phyloP scores from a whole-genome alignment of 2,888 invertebrate genomes.

The Eristalis intricaria region DNA sequence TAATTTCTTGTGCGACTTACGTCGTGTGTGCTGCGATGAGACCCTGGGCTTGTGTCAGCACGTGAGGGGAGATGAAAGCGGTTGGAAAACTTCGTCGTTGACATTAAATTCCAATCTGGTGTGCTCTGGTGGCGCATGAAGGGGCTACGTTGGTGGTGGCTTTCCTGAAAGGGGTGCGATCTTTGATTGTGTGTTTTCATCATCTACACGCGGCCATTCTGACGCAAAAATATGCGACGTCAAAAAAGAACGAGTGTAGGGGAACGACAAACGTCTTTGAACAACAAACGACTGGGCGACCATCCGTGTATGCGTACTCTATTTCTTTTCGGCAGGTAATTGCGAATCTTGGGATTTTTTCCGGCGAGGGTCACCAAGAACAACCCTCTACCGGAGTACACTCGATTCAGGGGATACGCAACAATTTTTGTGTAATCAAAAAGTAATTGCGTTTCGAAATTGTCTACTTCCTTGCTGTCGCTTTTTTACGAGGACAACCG shows the following conservation, averaged over 20 bases:
- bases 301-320: conserved; percentile 11
- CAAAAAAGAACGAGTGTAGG: background rate
- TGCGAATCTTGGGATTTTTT: conserved; percentile 49
- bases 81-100: conserved; percentile 61
- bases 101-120: conserved; percentile 59
- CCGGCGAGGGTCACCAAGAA: conserved; percentile 12
- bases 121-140: conserved; percentile 25
- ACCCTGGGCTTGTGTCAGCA: conserved; percentile 13
- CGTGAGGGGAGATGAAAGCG: conserved; percentile 48
- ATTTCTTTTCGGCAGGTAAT: conserved; percentile 46
- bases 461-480: conserved; percentile 58
- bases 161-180: conserved; percentile 46
- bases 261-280: conserved; percentile 6
- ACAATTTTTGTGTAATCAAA: conserved; percentile 69
- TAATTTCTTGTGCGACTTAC: conserved; percentile 5
- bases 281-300: conserved; percentile 57
- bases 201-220: conserved; percentile 22
- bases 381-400: conserved; percentile 31
- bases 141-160: conserved; percentile 33
- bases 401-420: conserved; percentile 48
- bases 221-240: background rate
- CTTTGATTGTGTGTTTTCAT: conserved; percentile 42
- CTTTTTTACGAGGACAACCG: conserved; percentile 10
- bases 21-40: background rate
- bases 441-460: conserved; percentile 68